Evolutionary conservation across 1,140 invertebrate species (phyloP).

Genomic region (Batillaria attramentaria): DNA sequence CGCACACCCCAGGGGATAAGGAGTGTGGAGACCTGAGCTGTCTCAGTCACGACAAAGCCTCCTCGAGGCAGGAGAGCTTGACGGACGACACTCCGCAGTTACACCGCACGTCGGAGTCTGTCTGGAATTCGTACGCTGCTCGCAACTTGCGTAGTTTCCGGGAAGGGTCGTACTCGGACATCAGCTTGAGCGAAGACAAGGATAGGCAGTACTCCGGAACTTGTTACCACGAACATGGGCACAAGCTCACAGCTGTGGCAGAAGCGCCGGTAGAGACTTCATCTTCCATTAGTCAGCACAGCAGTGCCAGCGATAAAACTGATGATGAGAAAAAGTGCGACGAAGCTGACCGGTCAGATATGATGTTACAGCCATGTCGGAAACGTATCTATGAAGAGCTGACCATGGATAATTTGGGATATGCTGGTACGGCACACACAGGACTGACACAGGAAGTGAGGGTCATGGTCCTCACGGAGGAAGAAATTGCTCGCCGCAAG

Average conservation of each 20-base stretch:
- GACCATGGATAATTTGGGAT: background rate
- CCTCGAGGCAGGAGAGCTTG: constrained; percentile 51
- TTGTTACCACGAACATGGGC: too few relatives aligned
- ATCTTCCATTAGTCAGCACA: too few relatives aligned
- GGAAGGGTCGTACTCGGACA: constrained; percentile 59
- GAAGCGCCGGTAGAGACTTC: constrained; percentile 8
- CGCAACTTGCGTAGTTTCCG: constrained; percentile 59
- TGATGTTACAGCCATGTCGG: background rate
- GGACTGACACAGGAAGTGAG: constrained; percentile 24
- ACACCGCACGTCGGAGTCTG: constrained; percentile 58
- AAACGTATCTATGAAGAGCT: constrained; percentile 14
- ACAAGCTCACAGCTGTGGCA: background rate
- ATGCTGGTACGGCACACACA: background rate
- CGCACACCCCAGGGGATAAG: constrained; percentile 8
- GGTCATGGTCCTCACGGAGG: background rate
- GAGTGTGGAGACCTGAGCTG: constrained; percentile 39
- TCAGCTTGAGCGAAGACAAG: constrained; percentile 44
- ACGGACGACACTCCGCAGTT: constrained; percentile 63
- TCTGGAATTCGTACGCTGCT: constrained; percentile 63
- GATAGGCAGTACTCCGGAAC: too few relatives aligned
- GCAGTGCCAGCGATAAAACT: background rate
- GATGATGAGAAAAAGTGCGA: background rate
- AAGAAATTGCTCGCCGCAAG: too few relatives aligned
- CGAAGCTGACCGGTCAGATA: background rate
- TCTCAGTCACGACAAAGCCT: constrained; percentile 56